Evolutionary conservation across 2,797 vertebrate species (phyloP), one percentile per base, ranked within the genome.

Genomic region (Falco naumanni): DNA sequence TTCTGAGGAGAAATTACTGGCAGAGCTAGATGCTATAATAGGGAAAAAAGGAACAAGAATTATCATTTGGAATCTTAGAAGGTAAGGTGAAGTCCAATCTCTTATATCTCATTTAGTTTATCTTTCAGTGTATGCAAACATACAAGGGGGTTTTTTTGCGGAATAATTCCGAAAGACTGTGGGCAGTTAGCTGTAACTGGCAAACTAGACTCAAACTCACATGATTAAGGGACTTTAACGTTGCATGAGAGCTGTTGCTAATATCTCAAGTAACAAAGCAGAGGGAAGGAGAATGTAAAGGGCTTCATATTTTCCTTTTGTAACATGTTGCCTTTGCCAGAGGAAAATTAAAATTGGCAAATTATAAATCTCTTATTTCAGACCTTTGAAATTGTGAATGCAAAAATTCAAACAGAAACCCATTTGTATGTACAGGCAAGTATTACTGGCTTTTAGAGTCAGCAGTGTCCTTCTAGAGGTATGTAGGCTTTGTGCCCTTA

Each of bases 41-140:
- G 94, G 92, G 4, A 98, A 97, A 89, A 99, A 98, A 28, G 99
- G 99, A 95, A 99, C 99, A 25, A 98, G 98, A 88, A 99, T 99
- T 95, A 99, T 99, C 91, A 99, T 99, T 93, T 99, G 99, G 99
- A 99, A 99, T 87, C 98, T 99, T 43, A 98, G 98, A 97, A 98
- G 98, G 99, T 99, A 96, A 97, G 96, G n/a, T 64, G 13, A 54
- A 79, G 13, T 26, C 18, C 37, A 22, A 1, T 20, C 43, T 71
- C 20, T 75, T 31, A 2, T 3, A 5, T 7, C 13, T 66, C 20
- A 13, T 29, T 20, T 45, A 37, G 8, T 61, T 63, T 82, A 26
- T 24, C 5, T 89, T 74, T 77, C 29, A 16, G 21, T 59, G 24
- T 16, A 11, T 74, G 34, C 64, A 66, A 37, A 37, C 24, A 8